These are phyloP conservation scores for Lophius americanus DNA, from an alignment of 2,797 vertebrate genomes.

Conservation along the genomic window DNA sequence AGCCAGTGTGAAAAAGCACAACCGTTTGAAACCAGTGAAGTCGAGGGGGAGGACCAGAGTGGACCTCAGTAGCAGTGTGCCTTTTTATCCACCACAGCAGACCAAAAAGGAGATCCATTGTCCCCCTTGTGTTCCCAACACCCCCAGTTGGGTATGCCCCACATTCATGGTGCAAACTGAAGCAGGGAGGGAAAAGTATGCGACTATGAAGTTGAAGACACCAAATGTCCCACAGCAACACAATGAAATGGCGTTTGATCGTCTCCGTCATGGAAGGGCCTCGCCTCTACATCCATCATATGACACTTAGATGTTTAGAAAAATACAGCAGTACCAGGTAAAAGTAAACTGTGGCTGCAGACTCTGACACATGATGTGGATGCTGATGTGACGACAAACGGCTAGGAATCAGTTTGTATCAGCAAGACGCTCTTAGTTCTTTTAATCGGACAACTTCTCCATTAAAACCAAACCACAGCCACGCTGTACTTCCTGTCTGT, in stretches of 20 bases:
- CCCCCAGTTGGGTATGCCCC: constrained; percentile 65
- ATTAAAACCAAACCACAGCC: constrained; percentile 32
- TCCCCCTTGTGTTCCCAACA: constrained; percentile 73
- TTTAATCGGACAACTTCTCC: constrained; percentile 28
- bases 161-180: constrained; percentile 70
- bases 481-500: constrained; percentile 64
- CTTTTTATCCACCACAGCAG: constrained; percentile 64
- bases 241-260: constrained; percentile 47
- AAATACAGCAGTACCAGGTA: too few relatives aligned
- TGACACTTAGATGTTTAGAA: too few relatives aligned
- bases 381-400: constrained; percentile 20
- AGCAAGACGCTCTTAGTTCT: constrained; percentile 45
- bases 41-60: constrained; percentile 62
- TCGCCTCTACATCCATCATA: too few relatives aligned
- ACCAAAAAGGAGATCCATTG: constrained; percentile 79
- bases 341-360: too few relatives aligned
- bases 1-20: constrained; percentile 83
- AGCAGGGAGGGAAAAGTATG: constrained; percentile 77
- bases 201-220: constrained; percentile 69
- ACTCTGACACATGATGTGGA: background rate
- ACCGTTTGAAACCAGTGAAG: constrained; percentile 86
- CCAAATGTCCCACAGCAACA: constrained; percentile 48
- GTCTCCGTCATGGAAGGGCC: constrained; percentile 8
- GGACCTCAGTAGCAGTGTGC: constrained; percentile 70
- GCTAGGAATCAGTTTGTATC: constrained; percentile 24